phyloP scores from a whole-genome alignment of 1,140 invertebrate species.

The Zelostemma sp. region DNA sequence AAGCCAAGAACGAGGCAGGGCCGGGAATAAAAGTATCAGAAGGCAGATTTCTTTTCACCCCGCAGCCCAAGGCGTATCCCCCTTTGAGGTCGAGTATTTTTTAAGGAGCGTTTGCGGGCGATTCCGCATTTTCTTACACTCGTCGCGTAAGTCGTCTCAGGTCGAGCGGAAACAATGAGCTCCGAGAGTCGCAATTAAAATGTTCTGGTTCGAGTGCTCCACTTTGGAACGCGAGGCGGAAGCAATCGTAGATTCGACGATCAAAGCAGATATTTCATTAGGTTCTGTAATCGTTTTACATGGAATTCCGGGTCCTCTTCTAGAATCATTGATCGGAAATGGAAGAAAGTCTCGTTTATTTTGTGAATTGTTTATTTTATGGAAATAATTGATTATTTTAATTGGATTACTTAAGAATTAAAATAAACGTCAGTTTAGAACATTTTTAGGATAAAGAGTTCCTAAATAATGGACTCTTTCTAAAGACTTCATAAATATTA shows the following conservation, averaged over 20 bases:
- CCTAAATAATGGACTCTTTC: too few species aligned
- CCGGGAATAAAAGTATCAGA: conserved; percentile 29
- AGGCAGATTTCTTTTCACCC: conserved; percentile 25
- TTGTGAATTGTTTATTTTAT: too few species aligned
- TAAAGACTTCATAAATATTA: too few species aligned
- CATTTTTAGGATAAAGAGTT: too few species aligned
- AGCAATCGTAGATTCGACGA: conserved; percentile 54
- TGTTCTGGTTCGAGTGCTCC: conserved; percentile 66
- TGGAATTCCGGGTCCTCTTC: conserved; percentile 32
- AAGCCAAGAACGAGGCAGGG: conserved; percentile 19
- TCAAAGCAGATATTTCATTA: conserved; percentile 70
- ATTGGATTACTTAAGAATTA: too few species aligned
- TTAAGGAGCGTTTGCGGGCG: conserved; percentile 49
- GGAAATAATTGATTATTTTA: too few species aligned
- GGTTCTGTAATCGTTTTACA: conserved; percentile 63
- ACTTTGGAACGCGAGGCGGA: conserved; percentile 57
- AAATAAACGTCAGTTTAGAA: too few species aligned
- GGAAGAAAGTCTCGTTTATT: too few species aligned
- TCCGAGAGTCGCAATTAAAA: conserved; percentile 65
- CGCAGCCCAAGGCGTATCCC: conserved; percentile 53
- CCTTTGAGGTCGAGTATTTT: conserved; percentile 30
- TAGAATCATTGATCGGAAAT: neutral
- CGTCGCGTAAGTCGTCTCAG: conserved; percentile 43
- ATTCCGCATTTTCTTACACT: conserved; percentile 45
- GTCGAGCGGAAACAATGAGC: conserved; percentile 64